Evolutionary conservation across 2,113 vertebrate genomes (phyloP), one percentile per base, ranked within the genome.

Genomic region (Elephas maximus): DNA sequence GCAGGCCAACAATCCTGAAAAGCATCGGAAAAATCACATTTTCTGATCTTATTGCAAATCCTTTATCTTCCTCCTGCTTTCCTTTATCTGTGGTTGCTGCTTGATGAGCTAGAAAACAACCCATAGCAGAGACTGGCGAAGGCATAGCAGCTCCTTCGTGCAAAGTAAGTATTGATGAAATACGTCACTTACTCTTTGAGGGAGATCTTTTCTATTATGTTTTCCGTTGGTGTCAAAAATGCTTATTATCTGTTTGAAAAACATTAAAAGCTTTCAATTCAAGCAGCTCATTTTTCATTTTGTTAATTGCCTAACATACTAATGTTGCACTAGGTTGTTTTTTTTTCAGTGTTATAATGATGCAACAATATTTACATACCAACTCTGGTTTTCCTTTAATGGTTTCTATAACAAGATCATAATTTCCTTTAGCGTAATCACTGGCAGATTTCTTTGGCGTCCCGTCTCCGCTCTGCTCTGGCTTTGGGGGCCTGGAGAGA

Each of bases 281-380:
- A 98, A 98, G 97, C 97, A 97, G 98, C 97, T 98, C 98, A 97
- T 98, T 98, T 98, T 98, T 98, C 98, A 98, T 98, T 98, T 98
- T 98, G 97, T 98, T 98, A 98, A 98, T 98, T 98, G 97, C 98
- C 97, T 98, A 98, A 98, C 98, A 97, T 98, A 97, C 98, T 98
- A 98, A 98, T 98, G 98, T 95, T 97, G 97, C 96, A 95, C 96
- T 91, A 93, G 97, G 98, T 98, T 98, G 97, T 60, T 93, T 96
- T 96, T 96, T 53, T 98, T 98, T 95, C 91, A 97, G 83, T 91
- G 97, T 95, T 93, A 97, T 73, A 94, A 97, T 98, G 90, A 97
- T 98, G 87, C 93, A 98, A 91, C 96, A 98, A 90, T 98, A 98
- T 97, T 98, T 97, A 95, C 98, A 98, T 98, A 98, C 97, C 57